Percentiles rank a stretch among this genome's conserved stretches.
phyloP scores from a whole-genome alignment of 2,113 vertebrate species.

The Aspidoscelis tigris region DNA sequence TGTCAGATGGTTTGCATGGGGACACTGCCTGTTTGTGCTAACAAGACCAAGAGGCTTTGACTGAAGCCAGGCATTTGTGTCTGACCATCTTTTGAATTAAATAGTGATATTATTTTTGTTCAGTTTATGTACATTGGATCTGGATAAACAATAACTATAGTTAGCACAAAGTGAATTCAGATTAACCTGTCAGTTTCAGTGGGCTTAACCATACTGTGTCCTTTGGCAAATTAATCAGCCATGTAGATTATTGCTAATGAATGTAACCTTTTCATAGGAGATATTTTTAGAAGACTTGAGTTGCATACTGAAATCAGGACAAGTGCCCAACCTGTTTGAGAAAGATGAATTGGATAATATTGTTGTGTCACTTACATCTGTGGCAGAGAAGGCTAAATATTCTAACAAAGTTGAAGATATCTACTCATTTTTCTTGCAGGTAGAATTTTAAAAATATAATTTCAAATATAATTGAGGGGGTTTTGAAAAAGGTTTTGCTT shows the following conservation, averaged over 20 bases:
- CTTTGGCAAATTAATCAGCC: not conserved
- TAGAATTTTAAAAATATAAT: constrained; percentile 37
- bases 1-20: no score
- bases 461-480: not conserved
- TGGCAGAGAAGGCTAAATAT: constrained; percentile 23
- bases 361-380: constrained; percentile 36
- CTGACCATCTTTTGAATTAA: not conserved
- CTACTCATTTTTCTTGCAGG: constrained; percentile 66
- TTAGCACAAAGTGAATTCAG: not conserved
- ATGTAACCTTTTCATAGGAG: constrained; percentile 50
- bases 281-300: constrained; percentile 68
- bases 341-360: constrained; percentile 66
- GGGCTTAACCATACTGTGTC: not conserved
- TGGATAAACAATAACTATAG: not conserved
- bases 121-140: not conserved
- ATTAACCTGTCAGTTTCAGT: not conserved
- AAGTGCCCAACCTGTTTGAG: constrained; percentile 64
- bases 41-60: not conserved
- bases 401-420: constrained; percentile 46
- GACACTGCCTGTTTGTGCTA: not conserved
- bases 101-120: not conserved
- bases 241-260: not conserved
- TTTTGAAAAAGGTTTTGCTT: not conserved
- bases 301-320: constrained; percentile 60
- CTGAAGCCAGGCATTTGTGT: not conserved